Conservation (phyloP, 2,113 vertebrate genomes). For the Callaeas wilsoni region DNA sequence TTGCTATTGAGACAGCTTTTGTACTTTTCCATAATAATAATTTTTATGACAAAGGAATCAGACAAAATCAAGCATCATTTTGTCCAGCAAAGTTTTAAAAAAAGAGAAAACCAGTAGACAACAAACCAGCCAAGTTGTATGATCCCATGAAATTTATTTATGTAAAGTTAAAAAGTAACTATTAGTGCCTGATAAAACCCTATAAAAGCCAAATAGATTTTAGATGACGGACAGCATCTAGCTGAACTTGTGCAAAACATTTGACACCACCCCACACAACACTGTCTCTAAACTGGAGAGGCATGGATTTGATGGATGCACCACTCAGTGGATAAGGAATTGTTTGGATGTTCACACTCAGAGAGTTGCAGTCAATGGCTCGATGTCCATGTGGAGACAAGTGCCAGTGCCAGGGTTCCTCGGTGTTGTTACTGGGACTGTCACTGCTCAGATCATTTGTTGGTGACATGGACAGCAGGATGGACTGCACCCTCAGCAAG, state of each 20-base stretch:
- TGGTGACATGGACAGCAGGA: background rate
- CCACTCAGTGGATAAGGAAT: background rate
- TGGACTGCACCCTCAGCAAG: background rate
- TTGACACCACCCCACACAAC: background rate
- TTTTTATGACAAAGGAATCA: background rate
- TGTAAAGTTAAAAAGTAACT: background rate
- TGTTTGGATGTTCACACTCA: background rate
- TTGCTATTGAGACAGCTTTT: background rate
- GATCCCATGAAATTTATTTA: background rate
- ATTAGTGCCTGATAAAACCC: background rate
- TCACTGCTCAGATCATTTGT: background rate
- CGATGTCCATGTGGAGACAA: background rate
- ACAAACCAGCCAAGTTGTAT: background rate
- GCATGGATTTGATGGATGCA: rapidly evolving
- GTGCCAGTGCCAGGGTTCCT: background rate
- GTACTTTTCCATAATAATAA: background rate
- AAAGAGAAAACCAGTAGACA: background rate
- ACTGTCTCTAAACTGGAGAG: background rate
- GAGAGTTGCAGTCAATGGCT: background rate
- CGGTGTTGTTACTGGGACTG: rapidly evolving
- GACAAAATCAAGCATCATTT: background rate
- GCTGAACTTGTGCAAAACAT: background rate
- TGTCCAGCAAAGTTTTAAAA: background rate
- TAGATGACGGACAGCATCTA: background rate
- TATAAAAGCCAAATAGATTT: background rate